Evolutionary conservation across 2,888 invertebrate species (phyloP).

Genomic region (Tinea pellionella): DNA sequence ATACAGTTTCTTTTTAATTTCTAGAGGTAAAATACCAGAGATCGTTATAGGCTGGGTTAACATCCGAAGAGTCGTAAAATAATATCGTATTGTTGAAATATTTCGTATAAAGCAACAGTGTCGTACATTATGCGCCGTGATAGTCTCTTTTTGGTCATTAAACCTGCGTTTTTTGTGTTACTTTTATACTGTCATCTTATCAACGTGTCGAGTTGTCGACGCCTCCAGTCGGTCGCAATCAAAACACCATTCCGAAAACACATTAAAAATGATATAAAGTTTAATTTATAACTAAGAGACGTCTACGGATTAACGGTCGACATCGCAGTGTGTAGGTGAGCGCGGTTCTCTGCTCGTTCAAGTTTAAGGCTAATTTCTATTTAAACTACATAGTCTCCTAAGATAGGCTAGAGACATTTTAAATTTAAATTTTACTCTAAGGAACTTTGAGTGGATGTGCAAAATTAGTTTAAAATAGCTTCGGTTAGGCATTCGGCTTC

Average conservation of each 20-base stretch:
- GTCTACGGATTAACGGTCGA: constrained; percentile 53
- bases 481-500: too few relatives aligned
- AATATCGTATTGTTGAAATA: background rate
- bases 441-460: too few relatives aligned
- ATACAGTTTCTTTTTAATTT: too few relatives aligned
- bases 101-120: background rate
- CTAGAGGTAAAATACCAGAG: too few relatives aligned
- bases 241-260: constrained; percentile 63
- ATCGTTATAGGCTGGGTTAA: too few relatives aligned
- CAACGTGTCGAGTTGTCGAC: constrained; percentile 68
- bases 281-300: constrained; percentile 59
- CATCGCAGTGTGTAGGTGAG: background rate
- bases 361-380: too few relatives aligned
- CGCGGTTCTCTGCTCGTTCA: background rate
- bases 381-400: too few relatives aligned
- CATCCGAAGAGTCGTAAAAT: background rate
- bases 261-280: constrained; percentile 69
- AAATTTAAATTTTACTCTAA: too few relatives aligned
- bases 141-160: constrained; percentile 49
- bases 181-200: constrained; percentile 50
- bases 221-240: constrained; percentile 66
- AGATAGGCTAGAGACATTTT: too few relatives aligned
- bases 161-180: constrained; percentile 57
- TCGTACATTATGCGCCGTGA: background rate
- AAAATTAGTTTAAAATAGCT: too few relatives aligned